Evolutionary conservation across 2,888 invertebrate species (phyloP).

Genomic region (Pseudanteris insignis): DNA sequence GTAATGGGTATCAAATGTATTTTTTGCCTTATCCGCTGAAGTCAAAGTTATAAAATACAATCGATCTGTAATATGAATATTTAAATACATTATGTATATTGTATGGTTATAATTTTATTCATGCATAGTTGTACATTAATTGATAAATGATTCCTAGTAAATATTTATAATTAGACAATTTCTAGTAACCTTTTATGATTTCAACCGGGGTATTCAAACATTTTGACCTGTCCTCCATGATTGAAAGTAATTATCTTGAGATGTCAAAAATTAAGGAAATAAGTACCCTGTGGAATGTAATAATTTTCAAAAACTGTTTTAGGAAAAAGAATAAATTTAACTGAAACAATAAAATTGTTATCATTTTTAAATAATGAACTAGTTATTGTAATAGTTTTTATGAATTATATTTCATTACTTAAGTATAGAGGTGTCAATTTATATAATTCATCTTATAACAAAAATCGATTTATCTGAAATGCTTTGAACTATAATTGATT

Average conservation of each 20-base stretch:
- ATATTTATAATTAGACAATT: not conserved
- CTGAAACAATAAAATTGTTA: too few relatives aligned
- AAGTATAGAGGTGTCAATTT: too few relatives aligned
- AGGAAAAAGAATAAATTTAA: too few relatives aligned
- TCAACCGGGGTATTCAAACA: constrained; percentile 58
- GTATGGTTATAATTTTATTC: not conserved
- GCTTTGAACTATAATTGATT: too few relatives aligned
- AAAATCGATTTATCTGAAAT: too few relatives aligned
- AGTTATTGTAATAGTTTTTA: too few relatives aligned
- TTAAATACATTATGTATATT: not conserved
- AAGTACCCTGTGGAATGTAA: too few relatives aligned
- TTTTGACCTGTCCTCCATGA: constrained; percentile 60
- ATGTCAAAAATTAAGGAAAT: constrained; percentile 4
- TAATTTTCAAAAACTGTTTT: too few relatives aligned
- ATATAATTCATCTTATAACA: too few relatives aligned
- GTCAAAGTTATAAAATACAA: constrained; percentile 82
- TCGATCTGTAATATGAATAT: constrained; percentile 66
- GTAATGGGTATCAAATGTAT: constrained; percentile 76
- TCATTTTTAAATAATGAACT: too few relatives aligned
- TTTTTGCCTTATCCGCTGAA: constrained; percentile 72
- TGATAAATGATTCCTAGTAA: not conserved
- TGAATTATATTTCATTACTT: too few relatives aligned
- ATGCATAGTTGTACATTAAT: not conserved
- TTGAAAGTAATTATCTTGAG: constrained; percentile 16
- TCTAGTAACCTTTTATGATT: constrained; percentile 59